These are phyloP conservation scores for Lordiphosa collinella DNA, from an alignment of 1,140 invertebrate genomes.

Conservation along the genomic window DNA sequence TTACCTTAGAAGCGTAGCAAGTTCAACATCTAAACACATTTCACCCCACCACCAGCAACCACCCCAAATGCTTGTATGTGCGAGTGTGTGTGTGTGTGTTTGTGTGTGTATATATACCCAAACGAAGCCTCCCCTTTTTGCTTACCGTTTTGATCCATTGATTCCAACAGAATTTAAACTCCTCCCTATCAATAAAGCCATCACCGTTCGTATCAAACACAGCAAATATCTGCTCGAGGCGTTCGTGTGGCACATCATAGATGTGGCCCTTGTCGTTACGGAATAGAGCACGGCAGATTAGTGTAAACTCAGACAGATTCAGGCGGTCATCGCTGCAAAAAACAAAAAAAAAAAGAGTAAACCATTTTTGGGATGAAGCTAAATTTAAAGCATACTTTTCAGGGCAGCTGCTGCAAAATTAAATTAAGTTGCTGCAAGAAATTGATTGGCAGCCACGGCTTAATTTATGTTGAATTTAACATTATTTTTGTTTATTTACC, in stretches of 20 bases:
- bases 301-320: constrained; percentile 88
- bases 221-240: constrained; percentile 87
- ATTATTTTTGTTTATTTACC: constrained; percentile 9
- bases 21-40: no score
- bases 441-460: not conserved
- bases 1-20: no score
- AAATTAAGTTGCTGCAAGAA: no score
- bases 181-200: constrained; percentile 89
- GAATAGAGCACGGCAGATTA: constrained; percentile 91
- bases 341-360: not conserved
- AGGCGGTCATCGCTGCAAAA: constrained; percentile 87
- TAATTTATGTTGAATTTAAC: constrained; percentile 30
- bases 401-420: constrained; percentile 8
- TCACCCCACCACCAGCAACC: no score
- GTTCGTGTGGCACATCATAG: constrained; percentile 87
- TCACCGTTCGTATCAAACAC: constrained; percentile 90
- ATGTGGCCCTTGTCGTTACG: constrained; percentile 91
- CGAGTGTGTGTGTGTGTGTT: not conserved
- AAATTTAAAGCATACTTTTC: constrained; percentile 10
- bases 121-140: not conserved
- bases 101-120: not conserved
- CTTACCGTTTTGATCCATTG: constrained; percentile 90
- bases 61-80: no score
- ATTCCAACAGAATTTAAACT: constrained; percentile 91
- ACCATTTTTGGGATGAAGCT: constrained; percentile 4